phyloP scores from a whole-genome alignment of 2,797 vertebrate species.

The Clarias pachynema region DNA sequence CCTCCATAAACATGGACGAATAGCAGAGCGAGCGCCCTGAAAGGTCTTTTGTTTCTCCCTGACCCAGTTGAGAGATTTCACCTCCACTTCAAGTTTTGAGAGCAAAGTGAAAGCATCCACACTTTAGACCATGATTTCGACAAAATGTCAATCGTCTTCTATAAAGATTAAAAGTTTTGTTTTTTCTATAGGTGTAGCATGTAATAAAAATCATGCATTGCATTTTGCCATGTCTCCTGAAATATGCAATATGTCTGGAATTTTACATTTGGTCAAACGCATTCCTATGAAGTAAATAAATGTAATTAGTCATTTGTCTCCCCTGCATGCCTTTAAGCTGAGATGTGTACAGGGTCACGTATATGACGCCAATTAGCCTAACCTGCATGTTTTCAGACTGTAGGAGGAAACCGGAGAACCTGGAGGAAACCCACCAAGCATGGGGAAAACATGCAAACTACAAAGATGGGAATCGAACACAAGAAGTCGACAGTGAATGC shows the following conservation, averaged over 20 bases:
- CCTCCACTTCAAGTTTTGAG: neutral
- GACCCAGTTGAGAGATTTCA: neutral
- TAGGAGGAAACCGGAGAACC: too few species aligned
- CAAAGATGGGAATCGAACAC: too few species aligned
- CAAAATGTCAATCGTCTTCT: neutral
- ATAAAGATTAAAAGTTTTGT: neutral
- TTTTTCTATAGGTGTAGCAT: neutral
- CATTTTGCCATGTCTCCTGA: neutral
- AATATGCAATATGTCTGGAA: neutral
- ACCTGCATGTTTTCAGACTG: too few species aligned
- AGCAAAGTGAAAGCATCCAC: neutral
- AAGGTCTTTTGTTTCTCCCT: constrained; percentile 30
- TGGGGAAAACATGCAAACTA: too few species aligned
- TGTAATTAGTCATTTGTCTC: neutral
- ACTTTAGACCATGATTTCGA: neutral
- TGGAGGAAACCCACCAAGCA: too few species aligned
- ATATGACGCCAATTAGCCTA: too few species aligned
- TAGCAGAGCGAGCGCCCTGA: constrained; percentile 26
- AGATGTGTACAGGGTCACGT: too few species aligned
- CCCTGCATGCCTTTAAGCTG: neutral
- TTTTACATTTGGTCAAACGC: neutral
- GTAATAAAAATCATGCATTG: neutral
- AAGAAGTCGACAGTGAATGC: too few species aligned
- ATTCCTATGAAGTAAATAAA: neutral
- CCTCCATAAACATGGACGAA: constrained; percentile 28